Conservation (phyloP, 2,797 vertebrate genomes). For the Sebastes jordani region DNA sequence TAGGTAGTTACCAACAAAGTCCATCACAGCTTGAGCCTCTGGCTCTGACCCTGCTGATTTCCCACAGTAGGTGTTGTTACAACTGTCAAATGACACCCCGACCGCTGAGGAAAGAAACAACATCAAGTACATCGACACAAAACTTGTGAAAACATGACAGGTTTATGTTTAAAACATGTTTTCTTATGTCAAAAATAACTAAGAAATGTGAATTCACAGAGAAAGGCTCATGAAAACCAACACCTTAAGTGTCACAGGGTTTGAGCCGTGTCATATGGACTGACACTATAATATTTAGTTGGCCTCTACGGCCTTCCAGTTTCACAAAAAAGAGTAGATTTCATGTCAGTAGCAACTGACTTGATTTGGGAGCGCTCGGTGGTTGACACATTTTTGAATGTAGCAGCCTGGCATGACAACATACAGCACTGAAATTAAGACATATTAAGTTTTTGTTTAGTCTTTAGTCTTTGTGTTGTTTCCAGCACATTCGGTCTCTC, state of each 20-base stretch:
- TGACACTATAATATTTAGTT: neutral
- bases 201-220: neutral
- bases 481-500: neutral
- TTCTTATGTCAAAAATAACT: neutral
- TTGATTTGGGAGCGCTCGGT: neutral
- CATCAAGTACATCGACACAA: neutral
- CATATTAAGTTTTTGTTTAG: neutral
- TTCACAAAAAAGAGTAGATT: neutral
- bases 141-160: neutral
- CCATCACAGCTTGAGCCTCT: constrained; percentile 76
- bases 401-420: neutral
- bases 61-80: constrained; percentile 73
- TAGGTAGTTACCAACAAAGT: constrained; percentile 56
- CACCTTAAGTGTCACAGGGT: neutral
- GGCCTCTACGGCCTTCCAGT: neutral
- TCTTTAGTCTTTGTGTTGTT: neutral
- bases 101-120: constrained; percentile 56
- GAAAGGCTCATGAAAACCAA: neutral
- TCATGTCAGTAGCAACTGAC: neutral
- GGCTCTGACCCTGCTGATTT: constrained; percentile 76
- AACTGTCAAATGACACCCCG: constrained; percentile 78
- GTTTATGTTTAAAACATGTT: neutral
- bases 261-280: neutral
- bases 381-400: neutral
- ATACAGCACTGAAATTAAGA: too few species aligned